Base-by-base conservation (phyloP, 1,140 invertebrate species). In the Bombus impatiens region DNA sequence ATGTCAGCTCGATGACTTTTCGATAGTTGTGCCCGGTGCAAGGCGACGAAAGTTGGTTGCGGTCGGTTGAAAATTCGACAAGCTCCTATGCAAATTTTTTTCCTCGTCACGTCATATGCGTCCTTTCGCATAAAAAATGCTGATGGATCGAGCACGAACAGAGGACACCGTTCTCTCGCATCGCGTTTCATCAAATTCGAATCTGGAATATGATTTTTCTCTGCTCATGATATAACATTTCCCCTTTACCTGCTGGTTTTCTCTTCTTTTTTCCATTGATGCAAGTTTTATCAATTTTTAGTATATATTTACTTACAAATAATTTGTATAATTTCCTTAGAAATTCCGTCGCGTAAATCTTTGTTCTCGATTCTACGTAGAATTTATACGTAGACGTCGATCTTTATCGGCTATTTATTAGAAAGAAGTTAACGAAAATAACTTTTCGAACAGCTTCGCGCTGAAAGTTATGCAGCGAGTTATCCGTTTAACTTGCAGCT, bases 1-100 rank as follows among this genome's bases (percentile, higher is more conserved):
- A 95, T 95, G 93, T 93, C 92, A 86, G 90, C 94, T 91, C 93
- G 80, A 95, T 95, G 95, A 95, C 95, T 95, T 94, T 95, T 92
- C 94, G 90, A 94, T 95, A 95, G 92, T 94, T 93, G 88, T 87
- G 32, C 53, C 67, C 18, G 47, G 18, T 53, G 47, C 47, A 53
- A 53, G 85, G 84, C 92, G 92, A 91, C 81, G 87, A 81, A 83
- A 75, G 80, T 76, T 71, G 71, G 72, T 78, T 22, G 72, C 22
- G 71, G 40, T 85, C 84, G 89, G 10, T 90, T 91, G 93, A 92
- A 93, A 94, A 94, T 93, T 75, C 72, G 62, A 70, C 25, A 65
- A 78, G 82, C 87, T 91, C 86, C 92, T 53, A 95, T 95, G 94
- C 90, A 94, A 95, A 95, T 94, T 95, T 94, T 94, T 94, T 94